Conservation (phyloP, 2,113 vertebrate genomes). For the Upupa epops region DNA sequence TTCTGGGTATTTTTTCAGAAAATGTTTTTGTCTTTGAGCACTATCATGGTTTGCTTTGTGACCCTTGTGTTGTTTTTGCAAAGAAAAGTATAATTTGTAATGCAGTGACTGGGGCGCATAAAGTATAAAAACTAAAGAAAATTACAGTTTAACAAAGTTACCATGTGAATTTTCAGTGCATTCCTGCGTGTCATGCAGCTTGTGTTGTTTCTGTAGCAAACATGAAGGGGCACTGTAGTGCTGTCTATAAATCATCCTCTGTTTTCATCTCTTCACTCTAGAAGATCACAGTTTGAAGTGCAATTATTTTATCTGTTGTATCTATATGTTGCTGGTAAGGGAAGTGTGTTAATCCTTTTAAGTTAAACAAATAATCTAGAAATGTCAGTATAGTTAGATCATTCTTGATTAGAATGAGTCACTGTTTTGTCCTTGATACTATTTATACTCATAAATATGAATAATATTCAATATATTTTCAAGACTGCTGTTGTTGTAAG, state of each 20-base stretch:
- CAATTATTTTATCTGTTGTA: not conserved
- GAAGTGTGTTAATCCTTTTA: not conserved
- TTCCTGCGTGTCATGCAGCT: not conserved
- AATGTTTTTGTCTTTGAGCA: not conserved
- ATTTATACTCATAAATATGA: not conserved
- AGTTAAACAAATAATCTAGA: not conserved
- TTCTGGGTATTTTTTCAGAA: not conserved
- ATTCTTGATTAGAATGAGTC: not conserved
- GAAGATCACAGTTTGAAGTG: not conserved
- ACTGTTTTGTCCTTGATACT: not conserved
- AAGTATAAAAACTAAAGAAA: not conserved
- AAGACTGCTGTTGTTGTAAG: not conserved
- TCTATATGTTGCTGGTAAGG: not conserved
- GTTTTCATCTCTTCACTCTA: not conserved
- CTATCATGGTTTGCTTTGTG: not conserved
- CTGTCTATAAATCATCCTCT: constrained; percentile 24
- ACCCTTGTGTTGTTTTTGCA: not conserved
- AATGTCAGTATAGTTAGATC: not conserved
- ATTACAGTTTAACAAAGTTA: not conserved
- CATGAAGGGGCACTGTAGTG: constrained; percentile 76
- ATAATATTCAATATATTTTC: not conserved
- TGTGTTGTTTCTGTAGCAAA: constrained; percentile 67
- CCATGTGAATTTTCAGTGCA: not conserved
- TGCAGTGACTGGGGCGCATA: rapidly evolving
- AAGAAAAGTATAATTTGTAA: not conserved